Percentiles rank a stretch among this genome's conserved stretches.
These are phyloP conservation scores for Gymnogyps californianus DNA, from an alignment of 2,113 vertebrate species.

Conservation along the genomic window DNA sequence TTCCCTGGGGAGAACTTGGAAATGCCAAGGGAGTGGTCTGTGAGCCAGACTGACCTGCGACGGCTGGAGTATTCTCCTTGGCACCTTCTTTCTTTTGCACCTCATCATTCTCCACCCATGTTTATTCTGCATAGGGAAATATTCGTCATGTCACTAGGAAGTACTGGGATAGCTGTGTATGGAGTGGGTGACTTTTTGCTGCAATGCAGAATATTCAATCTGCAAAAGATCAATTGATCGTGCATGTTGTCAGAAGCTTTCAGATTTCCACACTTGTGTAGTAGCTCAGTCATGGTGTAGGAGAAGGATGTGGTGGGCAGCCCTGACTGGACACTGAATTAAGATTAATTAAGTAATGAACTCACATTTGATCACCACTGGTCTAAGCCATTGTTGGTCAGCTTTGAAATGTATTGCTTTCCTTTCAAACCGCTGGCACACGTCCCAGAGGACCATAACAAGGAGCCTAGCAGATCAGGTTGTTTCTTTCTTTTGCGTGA, in stretches of 20 bases:
- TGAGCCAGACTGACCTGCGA: neutral
- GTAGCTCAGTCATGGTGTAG: neutral
- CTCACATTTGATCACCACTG: neutral
- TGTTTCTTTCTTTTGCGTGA: neutral
- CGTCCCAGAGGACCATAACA: neutral
- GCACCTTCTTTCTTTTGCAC: neutral
- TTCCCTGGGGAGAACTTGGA: neutral
- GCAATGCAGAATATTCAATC: neutral
- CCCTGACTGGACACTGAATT: neutral
- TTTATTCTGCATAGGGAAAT: neutral
- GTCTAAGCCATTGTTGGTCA: neutral
- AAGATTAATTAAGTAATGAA: neutral
- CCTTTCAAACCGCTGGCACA: neutral
- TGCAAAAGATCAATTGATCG: neutral
- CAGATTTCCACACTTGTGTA: neutral
- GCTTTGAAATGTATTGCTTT: neutral
- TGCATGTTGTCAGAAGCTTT: neutral
- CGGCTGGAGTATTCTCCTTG: neutral
- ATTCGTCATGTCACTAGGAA: neutral
- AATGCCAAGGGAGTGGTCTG: neutral
- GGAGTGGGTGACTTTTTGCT: neutral
- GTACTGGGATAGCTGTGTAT: neutral
- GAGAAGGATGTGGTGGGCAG: neutral
- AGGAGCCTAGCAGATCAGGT: neutral
- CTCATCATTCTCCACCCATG: fast-evolving